Conservation (phyloP, 2,888 invertebrate species). For the Euspilapteryx auroguttella region DNA sequence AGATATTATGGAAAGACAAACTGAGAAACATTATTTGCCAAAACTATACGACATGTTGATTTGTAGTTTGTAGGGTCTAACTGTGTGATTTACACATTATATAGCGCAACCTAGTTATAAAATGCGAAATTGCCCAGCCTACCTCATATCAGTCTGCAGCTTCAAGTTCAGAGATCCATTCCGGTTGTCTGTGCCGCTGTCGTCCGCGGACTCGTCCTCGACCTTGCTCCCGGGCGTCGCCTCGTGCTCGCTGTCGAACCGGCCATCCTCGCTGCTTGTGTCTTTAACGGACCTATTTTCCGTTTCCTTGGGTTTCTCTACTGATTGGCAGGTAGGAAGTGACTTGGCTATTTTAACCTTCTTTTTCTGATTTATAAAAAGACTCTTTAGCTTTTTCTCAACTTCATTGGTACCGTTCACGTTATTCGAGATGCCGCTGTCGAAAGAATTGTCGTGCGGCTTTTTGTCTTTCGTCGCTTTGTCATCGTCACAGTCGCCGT, state of each 20-base stretch:
- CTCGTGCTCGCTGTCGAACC: slow-evolving; percentile 34
- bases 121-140: too few relatives aligned
- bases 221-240: slow-evolving; percentile 23
- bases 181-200: slow-evolving; percentile 24
- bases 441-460: slow-evolving; percentile 38
- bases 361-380: too few relatives aligned
- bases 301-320: slow-evolving; percentile 34
- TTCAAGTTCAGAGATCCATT: slow-evolving; percentile 46
- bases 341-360: slow-evolving; percentile 15
- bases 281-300: slow-evolving; percentile 25
- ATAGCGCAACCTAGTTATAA: too few relatives aligned
- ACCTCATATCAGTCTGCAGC: slow-evolving; percentile 51
- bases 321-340: slow-evolving; percentile 31
- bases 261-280: slow-evolving; percentile 38
- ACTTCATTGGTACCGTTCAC: slow-evolving; percentile 10
- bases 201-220: slow-evolving; percentile 13
- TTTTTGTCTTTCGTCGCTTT: slow-evolving; percentile 24
- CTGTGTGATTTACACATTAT: too few relatives aligned
- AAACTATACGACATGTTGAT: too few relatives aligned
- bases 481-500: slow-evolving; percentile 16
- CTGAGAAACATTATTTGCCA: too few relatives aligned
- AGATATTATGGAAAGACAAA: too few relatives aligned
- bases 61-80: too few relatives aligned
- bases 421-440: slow-evolving; percentile 20
- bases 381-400: too few relatives aligned